Evolutionary conservation across 2,797 vertebrate genomes (phyloP).

Genomic region (Liparis tanakae): DNA sequence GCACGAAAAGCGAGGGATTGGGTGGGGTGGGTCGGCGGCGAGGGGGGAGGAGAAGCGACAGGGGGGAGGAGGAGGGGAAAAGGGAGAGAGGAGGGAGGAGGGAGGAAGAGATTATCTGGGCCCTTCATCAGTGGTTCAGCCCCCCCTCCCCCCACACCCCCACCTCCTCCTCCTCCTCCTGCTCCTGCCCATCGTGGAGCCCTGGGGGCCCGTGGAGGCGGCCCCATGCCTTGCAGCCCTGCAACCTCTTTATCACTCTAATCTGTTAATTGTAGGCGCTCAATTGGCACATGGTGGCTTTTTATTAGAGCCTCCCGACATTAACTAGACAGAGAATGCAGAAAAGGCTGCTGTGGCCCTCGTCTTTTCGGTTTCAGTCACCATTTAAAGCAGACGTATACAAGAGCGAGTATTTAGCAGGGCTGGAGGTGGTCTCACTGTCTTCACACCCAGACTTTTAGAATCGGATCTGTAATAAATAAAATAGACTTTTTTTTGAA

Average conservation of each 20-base stretch:
- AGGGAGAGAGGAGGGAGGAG: conserved; percentile 56
- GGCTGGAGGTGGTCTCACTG: background rate
- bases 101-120: conserved; percentile 86
- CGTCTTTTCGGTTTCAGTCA: conserved; percentile 52
- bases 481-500: conserved; percentile 30
- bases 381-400: conserved; percentile 23
- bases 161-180: conserved; percentile 56
- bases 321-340: conserved; percentile 85
- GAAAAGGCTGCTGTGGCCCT: conserved; percentile 82
- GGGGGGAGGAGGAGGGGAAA: conserved; percentile 47
- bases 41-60: conserved; percentile 49
- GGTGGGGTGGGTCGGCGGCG: conserved; percentile 54
- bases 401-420: conserved; percentile 13
- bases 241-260: conserved; percentile 87
- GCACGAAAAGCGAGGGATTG: conserved; percentile 79
- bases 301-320: conserved; percentile 89
- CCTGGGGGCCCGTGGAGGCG: conserved; percentile 81
- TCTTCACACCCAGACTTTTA: background rate
- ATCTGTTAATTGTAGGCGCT: conserved; percentile 94
- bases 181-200: conserved; percentile 75
- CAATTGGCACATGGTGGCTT: conserved; percentile 90
- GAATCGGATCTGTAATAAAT: conserved; percentile 9
- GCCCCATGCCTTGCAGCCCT: conserved; percentile 83
- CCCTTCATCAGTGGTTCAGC: conserved; percentile 84
- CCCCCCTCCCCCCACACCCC: conserved; percentile 68